Percentiles rank a stretch among this genome's conserved stretches.
These are phyloP conservation scores for Drosophila barbarae DNA, from an alignment of 2,888 invertebrate species.

Conservation along the genomic window DNA sequence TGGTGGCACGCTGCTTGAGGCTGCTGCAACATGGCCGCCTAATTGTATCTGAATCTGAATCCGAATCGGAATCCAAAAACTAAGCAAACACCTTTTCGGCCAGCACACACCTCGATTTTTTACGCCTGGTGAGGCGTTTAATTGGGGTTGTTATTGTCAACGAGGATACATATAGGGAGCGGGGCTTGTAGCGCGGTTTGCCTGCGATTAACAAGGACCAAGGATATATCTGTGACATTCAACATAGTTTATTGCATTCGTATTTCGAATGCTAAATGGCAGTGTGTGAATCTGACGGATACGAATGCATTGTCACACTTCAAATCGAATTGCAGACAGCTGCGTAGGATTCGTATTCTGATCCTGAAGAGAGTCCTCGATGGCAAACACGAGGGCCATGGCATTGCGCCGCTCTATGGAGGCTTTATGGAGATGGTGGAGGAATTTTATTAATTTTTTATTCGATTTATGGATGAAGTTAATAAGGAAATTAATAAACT, in stretches of 20 bases:
- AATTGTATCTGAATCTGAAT: conserved; percentile 31
- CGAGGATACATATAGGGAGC: not conserved
- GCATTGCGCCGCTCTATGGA: not conserved
- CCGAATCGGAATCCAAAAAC: conserved; percentile 1
- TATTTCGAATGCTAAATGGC: conserved; percentile 34
- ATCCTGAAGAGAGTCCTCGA: conserved; percentile 17
- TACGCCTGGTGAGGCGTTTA: conserved; percentile 62
- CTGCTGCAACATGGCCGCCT: conserved; percentile 40
- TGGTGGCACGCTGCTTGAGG: conserved; percentile 40
- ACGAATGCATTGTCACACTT: conserved; percentile 61
- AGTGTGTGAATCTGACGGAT: conserved; percentile 48
- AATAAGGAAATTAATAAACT: not conserved
- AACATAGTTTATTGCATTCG: conserved; percentile 66
- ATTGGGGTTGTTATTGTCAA: conserved; percentile 65
- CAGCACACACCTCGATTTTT: conserved; percentile 51
- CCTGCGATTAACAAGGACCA: conserved; percentile 36
- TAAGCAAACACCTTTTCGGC: conserved; percentile 62
- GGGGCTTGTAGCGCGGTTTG: conserved; percentile 34
- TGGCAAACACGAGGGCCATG: conserved; percentile 20
- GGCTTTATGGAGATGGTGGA: conserved; percentile 1
- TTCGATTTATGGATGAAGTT: not conserved
- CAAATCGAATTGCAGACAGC: conserved; percentile 38
- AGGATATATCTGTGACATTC: conserved; percentile 45
- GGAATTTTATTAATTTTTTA: not conserved
- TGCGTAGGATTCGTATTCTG: conserved; percentile 9